Percentiles rank a stretch among this genome's conserved stretches.
Evolutionary conservation across 2,888 invertebrate species (phyloP).

Genomic region (Apamea epomidion): DNA sequence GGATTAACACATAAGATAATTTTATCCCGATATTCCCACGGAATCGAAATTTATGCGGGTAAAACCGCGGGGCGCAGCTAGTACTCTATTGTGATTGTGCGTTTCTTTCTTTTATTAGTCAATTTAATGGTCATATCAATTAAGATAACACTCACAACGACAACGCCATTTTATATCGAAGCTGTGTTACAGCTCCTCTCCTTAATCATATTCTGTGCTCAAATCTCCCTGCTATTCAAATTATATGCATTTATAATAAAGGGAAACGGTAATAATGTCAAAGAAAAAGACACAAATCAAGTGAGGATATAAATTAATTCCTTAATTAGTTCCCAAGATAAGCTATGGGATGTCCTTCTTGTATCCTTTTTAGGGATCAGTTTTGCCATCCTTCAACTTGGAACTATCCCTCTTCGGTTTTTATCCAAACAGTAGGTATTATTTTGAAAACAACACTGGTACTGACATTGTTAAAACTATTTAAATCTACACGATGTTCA

Average conservation of each 20-base stretch:
- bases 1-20: no score
- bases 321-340: constrained; percentile 52
- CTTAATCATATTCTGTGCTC: neutral
- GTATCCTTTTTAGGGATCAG: constrained; percentile 1
- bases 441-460: no score
- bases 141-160: neutral
- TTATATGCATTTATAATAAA: constrained; percentile 3
- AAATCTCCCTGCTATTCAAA: constrained; percentile 11
- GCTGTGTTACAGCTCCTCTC: neutral
- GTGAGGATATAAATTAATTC: constrained; percentile 33
- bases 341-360: constrained; percentile 21
- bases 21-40: no score
- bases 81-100: neutral
- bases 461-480: no score
- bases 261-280: constrained; percentile 22
- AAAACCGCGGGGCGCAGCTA: no score
- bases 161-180: neutral
- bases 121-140: constrained; percentile 4
- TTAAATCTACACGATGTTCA: no score
- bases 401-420: no score
- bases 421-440: no score
- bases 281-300: constrained; percentile 27
- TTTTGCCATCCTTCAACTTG: no score
- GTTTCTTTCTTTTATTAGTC: no score
- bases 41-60: no score